Base-by-base conservation (phyloP, 2,113 vertebrate species). In the Maccullochella peelii region DNA sequence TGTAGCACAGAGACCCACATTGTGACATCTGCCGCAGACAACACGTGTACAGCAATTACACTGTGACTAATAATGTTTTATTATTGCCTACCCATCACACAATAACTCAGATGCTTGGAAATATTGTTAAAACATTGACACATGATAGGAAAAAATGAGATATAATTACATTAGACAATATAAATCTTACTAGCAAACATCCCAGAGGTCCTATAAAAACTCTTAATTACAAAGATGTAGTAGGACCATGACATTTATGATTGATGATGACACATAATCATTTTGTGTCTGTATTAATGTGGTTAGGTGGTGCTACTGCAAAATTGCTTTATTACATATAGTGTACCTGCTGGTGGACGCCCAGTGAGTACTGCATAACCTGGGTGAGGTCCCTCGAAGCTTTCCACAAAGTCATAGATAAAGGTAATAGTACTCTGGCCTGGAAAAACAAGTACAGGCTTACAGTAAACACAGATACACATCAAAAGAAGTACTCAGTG, bases 321-420 rank as follows among this genome's bases (percentile, higher is more conserved):
- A n/a, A 33, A 40, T 18, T 40, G 20, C 25, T 75, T 52, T 30
- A 73, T 14, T 16, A 21, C 18, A 63, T 61, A 23, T 69, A 23
- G 4, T 71, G 10, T 89, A 96, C 95, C 95, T 94, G 90, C 85
- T 80, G 83, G 85, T 80, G 95, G 95, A 47, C 82, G 92, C 8
- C 95, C 94, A 61, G 88, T 91, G 66, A 95, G 83, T 21, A 89
- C 62, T 52, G 93, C 94, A 44, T 92, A 94, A 52, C 95, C 94
- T 79, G 95, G 88, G 69, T 96, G 95, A 50, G 94, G 94, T 80
- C 94, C 95, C n/a, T 33, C 11, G 58, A 95, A 96, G 12, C 73
- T 79, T 78, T 94, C 94, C 84, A 96, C 95, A 87, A 96, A 96
- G 77, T 94, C 73, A 76, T 96, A 96, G 58, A 95, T 93, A n/a